Conservation (phyloP, 2,797 vertebrate genomes). For the Trachurus trachurus region DNA sequence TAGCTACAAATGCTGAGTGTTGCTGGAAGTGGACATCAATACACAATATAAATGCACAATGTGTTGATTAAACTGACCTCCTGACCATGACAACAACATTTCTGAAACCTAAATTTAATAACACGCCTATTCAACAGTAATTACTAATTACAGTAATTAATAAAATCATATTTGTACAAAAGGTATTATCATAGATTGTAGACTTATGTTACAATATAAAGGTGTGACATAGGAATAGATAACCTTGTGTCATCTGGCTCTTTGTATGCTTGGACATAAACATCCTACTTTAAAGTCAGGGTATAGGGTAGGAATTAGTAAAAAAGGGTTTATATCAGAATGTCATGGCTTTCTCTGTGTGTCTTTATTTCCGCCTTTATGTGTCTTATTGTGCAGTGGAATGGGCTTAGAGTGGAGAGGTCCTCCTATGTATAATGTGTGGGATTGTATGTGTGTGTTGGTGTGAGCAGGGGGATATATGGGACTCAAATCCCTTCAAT, state of each 20-base stretch:
- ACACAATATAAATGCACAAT: conserved; percentile 4
- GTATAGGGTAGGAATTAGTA: conserved; percentile 31
- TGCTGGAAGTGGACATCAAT: neutral
- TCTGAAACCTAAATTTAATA: conserved; percentile 9
- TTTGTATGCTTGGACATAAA: conserved; percentile 17
- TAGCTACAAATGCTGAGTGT: neutral
- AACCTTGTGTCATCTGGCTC: neutral
- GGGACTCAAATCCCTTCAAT: conserved; percentile 78
- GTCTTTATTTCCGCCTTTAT: conserved; percentile 31
- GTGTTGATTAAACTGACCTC: conserved; percentile 22
- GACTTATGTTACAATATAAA: neutral
- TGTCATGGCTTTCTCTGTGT: conserved; percentile 5
- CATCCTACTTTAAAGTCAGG: conserved; percentile 1
- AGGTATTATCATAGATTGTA: neutral
- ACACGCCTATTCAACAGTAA: neutral
- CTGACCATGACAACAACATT: conserved; percentile 23
- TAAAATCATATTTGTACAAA: neutral
- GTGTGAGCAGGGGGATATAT: conserved; percentile 53
- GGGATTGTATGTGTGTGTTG: conserved; percentile 36
- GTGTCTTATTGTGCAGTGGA: conserved; percentile 51
- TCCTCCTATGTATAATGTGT: conserved; percentile 57
- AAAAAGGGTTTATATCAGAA: conserved; percentile 38
- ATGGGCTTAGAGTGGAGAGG: conserved; percentile 48
- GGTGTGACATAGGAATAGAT: conserved; percentile 8
- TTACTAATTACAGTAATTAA: neutral